Conservation (phyloP, 2,113 vertebrate genomes). For the Strix aluco region DNA sequence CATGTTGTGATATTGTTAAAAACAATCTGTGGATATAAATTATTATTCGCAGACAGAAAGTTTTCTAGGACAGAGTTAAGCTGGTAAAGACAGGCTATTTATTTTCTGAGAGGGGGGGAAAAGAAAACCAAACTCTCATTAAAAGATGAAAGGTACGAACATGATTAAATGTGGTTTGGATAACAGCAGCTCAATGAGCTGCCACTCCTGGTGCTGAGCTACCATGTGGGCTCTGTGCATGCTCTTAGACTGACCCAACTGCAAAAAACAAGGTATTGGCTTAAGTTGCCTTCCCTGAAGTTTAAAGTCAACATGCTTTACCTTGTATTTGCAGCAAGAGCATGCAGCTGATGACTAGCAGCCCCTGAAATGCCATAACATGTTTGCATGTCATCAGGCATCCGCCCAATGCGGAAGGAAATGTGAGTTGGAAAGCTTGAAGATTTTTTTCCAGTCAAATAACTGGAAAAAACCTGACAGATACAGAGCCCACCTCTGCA, state of each 20-base stretch:
- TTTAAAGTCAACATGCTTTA: neutral
- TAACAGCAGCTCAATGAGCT: neutral
- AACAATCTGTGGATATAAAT: neutral
- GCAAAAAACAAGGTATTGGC: neutral
- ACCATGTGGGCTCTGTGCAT: neutral
- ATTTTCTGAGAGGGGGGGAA: neutral
- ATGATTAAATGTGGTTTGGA: neutral
- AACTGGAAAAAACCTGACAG: neutral
- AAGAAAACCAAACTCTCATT: neutral
- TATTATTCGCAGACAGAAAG: neutral
- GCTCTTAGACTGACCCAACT: neutral
- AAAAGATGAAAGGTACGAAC: neutral
- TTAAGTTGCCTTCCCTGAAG: neutral
- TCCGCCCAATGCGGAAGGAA: neutral
- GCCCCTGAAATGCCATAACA: neutral
- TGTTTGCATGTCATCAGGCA: neutral
- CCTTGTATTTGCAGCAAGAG: neutral
- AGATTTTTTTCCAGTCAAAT: neutral
- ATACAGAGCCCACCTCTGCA: neutral
- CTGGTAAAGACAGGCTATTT: slow-evolving; percentile 6
- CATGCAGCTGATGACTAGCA: neutral
- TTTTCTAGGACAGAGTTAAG: slow-evolving; percentile 6
- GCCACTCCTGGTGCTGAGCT: neutral
- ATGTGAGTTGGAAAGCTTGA: neutral
- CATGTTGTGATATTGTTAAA: neutral